Base-by-base conservation (phyloP, 2,113 vertebrate genomes). In the Trichomycterus rosablanca region DNA sequence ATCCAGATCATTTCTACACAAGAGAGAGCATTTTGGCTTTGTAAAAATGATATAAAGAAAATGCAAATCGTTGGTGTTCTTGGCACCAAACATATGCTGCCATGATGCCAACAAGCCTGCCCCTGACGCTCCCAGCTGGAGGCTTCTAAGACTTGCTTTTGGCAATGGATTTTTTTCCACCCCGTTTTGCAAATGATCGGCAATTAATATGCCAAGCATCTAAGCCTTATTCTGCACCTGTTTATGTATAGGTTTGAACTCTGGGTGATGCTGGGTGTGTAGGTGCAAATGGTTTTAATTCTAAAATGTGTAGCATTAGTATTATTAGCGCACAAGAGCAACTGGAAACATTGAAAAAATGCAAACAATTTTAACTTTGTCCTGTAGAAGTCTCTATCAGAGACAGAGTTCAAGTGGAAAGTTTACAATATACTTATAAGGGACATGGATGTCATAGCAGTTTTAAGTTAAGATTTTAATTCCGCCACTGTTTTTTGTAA, bases 61-160 rank as follows among this genome's bases (percentile, higher is more conserved):
- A 89, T 89, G 87, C 87, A 89, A 89, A 88, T 89, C 76, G 74
- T 82, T 88, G 86, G 85, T 85, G 84, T 88, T 88, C 86, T 87
- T 89, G 86, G 86, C 86, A 89, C 84, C 84, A 87, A 87, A 86
- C 87, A 88, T 88, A 89, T 87, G 86, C 81, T 81, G 75, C 85
- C 84, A 85, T 78, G 84, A 86, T 88, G 86, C 86, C 86, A 89
- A 85, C 83, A 87, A 85, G 83, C 84, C 83, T 88, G 86, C 83
- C 86, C 84, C 85, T 84, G 86, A 85, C 84, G 88, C 83, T 83
- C 85, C 87, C 87, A 89, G 86, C 87, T 89, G 87, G 85, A 78
- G 81, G 84, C 85, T 88, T 84, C 80, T 85, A 84, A 88, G 85
- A 88, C 84, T 86, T 83, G 86, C 85, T 85, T 81, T 85, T 87